A percentile compares a stretch with the other conserved stretches of the same genome.
These are phyloP conservation scores for Chymomyza fuscimana DNA, from an alignment of 2,888 invertebrate genomes.

Conservation along the genomic window DNA sequence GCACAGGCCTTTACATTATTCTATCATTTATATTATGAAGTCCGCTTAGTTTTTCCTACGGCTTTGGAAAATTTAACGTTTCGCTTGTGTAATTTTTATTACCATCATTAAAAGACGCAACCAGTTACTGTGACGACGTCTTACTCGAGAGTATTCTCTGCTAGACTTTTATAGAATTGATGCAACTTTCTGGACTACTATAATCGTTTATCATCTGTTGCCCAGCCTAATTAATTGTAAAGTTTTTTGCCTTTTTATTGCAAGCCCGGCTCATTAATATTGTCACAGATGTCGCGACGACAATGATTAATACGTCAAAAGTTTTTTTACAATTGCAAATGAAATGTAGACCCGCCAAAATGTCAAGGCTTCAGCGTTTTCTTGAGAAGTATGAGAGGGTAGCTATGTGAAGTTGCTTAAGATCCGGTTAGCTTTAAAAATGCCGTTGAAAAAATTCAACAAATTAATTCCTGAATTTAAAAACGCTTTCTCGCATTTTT, in stretches of 20 bases:
- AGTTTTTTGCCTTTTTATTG: conserved; percentile 45
- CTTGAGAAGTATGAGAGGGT: background rate
- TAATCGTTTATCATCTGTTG: conserved; percentile 70
- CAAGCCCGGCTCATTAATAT: conserved; percentile 61
- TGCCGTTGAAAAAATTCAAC: too few species aligned
- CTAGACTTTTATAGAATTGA: background rate
- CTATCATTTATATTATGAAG: conserved; percentile 60
- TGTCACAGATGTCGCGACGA: conserved; percentile 66
- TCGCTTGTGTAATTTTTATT: conserved; percentile 57
- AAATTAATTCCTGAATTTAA: too few species aligned
- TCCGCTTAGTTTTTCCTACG: conserved; percentile 25
- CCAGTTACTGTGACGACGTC: conserved; percentile 55
- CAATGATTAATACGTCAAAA: conserved; percentile 36
- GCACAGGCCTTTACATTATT: conserved; percentile 2
- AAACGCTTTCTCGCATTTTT: too few species aligned
- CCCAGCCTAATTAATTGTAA: conserved; percentile 69
- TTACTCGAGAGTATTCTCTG: conserved; percentile 27
- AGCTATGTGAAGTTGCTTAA: background rate
- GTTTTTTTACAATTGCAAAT: conserved; percentile 39
- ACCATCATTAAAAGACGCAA: conserved; percentile 61
- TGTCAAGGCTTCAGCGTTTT: background rate
- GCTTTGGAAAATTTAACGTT: conserved; percentile 25
- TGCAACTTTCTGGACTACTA: conserved; percentile 39
- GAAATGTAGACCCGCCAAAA: background rate
- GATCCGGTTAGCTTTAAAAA: too few species aligned